Percentiles rank a stretch among this genome's conserved stretches.
phyloP scores from a whole-genome alignment of 2,113 vertebrate genomes.

The Oncorhynchus keta region DNA sequence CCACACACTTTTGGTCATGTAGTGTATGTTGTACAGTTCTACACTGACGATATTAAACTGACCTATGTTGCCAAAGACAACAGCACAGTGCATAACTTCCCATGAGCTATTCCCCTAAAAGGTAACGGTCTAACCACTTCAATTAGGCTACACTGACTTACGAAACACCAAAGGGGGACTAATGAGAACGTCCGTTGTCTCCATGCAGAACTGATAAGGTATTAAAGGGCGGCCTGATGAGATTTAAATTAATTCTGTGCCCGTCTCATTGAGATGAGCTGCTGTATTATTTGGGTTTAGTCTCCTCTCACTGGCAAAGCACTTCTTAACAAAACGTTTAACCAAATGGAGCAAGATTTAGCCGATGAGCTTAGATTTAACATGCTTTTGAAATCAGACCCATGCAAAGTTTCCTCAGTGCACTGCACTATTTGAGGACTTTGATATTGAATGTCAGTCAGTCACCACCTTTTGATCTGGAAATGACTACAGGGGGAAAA shows the following conservation, averaged over 20 bases:
- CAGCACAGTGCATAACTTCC: constrained; percentile 10
- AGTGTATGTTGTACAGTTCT: neutral
- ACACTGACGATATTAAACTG: neutral
- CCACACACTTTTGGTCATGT: too few species aligned
- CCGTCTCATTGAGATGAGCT: constrained; percentile 54
- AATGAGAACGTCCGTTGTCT: constrained; percentile 70
- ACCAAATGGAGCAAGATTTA: neutral
- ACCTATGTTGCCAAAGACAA: constrained; percentile 1
- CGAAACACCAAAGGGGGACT: constrained; percentile 12
- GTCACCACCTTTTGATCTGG: neutral
- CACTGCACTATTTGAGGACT: neutral
- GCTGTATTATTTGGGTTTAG: constrained; percentile 59
- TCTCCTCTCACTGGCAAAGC: neutral
- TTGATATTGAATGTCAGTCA: constrained; percentile 2
- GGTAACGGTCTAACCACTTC: constrained; percentile 1
- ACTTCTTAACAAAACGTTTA: neutral
- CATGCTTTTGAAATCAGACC: neutral
- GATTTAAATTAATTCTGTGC: constrained; percentile 74
- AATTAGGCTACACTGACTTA: neutral
- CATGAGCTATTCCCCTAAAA: neutral
- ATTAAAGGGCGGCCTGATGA: constrained; percentile 68
- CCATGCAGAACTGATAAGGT: constrained; percentile 69
- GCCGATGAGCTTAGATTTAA: neutral
- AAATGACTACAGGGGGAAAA: neutral
- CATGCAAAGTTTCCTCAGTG: neutral